These are phyloP conservation scores for Sceloporus tristichus DNA, from an alignment of 2,113 vertebrate genomes.

Conservation along the genomic window DNA sequence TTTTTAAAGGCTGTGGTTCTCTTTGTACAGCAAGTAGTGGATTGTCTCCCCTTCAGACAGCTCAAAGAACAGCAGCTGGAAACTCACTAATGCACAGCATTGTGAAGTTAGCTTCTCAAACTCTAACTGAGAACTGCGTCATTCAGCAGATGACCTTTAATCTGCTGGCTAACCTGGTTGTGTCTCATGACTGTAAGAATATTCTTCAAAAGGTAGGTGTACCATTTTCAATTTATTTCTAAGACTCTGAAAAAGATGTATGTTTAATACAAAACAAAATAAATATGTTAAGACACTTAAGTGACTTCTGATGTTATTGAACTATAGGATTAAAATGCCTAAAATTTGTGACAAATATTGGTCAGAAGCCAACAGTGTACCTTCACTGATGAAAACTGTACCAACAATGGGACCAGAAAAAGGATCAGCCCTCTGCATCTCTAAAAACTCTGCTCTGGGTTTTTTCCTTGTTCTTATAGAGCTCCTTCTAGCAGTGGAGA, in stretches of 20 bases:
- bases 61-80: conserved; percentile 70
- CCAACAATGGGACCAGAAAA: neutral
- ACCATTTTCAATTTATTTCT: conserved; percentile 15
- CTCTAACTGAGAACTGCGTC: conserved; percentile 77
- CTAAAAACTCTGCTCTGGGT: neutral
- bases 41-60: conserved; percentile 49
- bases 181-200: conserved; percentile 91
- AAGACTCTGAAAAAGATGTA: neutral
- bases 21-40: conserved; percentile 81
- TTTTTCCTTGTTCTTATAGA: neutral
- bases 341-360: neutral
- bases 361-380: too few relatives aligned
- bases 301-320: too few relatives aligned
- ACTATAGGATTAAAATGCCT: neutral
- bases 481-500: neutral
- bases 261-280: neutral
- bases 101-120: conserved; percentile 87
- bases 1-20: conserved; percentile 87
- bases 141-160: conserved; percentile 86
- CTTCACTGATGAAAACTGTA: too few relatives aligned
- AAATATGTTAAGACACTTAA: neutral
- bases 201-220: conserved; percentile 90
- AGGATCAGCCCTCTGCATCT: neutral
- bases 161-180: conserved; percentile 89
- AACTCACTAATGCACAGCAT: conserved; percentile 87